Percentiles rank a stretch among this genome's conserved stretches.
Conservation (phyloP, 1,140 invertebrate species). For the Heliconius congener region DNA sequence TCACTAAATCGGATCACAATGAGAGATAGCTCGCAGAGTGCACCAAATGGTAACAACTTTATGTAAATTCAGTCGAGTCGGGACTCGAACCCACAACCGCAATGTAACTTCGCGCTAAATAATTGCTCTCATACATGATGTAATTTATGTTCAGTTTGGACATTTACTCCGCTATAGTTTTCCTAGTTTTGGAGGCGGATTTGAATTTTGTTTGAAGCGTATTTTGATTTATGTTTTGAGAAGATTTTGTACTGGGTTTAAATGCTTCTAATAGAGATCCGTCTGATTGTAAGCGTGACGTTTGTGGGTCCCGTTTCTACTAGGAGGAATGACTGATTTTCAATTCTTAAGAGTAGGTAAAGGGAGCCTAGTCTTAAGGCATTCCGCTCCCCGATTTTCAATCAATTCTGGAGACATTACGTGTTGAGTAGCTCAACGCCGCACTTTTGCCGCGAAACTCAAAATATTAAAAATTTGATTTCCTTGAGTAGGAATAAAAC, state of each 20-base stretch:
- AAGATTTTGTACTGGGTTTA: neutral
- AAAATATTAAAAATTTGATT: too few species aligned
- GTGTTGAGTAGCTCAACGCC: too few species aligned
- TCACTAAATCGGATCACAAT: neutral
- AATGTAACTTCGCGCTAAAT: conserved; percentile 29
- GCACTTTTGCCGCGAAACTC: too few species aligned
- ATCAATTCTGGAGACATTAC: too few species aligned
- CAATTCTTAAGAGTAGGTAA: too few species aligned
- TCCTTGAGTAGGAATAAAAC: too few species aligned
- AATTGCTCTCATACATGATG: conserved; percentile 24
- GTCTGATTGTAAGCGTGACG: neutral
- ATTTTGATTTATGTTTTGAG: conserved; percentile 1
- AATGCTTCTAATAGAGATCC: neutral
- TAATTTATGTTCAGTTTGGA: conserved; percentile 35
- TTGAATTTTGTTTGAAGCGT: conserved; percentile 1
- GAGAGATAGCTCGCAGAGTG: neutral
- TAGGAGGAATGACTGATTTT: too few species aligned
- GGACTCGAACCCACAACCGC: conserved; percentile 29
- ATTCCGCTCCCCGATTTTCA: too few species aligned
- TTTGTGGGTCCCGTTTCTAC: neutral
- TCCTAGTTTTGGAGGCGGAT: conserved; percentile 18
- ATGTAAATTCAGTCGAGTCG: conserved; percentile 23
- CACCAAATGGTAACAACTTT: conserved; percentile 2
- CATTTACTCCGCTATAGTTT: conserved; percentile 24
- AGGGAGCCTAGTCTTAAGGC: too few species aligned